Evolutionary conservation across 2,113 vertebrate species (phyloP).

Genomic region (Malaclemys terrapin): DNA sequence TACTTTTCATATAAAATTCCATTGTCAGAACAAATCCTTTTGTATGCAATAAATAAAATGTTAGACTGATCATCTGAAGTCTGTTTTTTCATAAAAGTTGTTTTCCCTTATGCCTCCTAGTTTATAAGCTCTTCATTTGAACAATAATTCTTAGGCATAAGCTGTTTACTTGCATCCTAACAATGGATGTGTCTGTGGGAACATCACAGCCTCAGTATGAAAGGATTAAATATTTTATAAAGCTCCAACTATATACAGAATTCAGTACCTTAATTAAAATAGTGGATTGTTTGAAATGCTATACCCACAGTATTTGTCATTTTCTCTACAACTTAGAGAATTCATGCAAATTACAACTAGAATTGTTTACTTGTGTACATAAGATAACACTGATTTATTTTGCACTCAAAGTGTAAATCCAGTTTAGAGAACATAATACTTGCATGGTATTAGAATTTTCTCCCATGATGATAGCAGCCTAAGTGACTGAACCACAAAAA

Average conservation of each 20-base stretch:
- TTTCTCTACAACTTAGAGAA: not conserved
- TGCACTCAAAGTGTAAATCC: accelerated
- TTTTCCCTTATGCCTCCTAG: not conserved
- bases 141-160: accelerated
- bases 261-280: not conserved
- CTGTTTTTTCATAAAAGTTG: not conserved
- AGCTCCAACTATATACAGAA: not conserved
- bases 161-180: accelerated
- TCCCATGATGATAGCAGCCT: not conserved
- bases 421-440: accelerated
- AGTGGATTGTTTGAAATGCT: not conserved
- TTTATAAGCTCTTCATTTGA: accelerated
- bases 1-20: slow-evolving; percentile 70
- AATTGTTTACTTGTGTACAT: accelerated
- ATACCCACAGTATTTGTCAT: not conserved
- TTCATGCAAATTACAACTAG: not conserved
- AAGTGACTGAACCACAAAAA: not conserved
- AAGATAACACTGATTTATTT: not conserved
- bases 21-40: slow-evolving; percentile 73
- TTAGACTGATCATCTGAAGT: slow-evolving; percentile 57
- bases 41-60: slow-evolving; percentile 78
- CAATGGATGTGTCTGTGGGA: not conserved
- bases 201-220: not conserved
- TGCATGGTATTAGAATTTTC: not conserved
- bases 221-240: not conserved